Conservation (phyloP, 1,140 invertebrate species). For the Pseudomyrmex gracilis region DNA sequence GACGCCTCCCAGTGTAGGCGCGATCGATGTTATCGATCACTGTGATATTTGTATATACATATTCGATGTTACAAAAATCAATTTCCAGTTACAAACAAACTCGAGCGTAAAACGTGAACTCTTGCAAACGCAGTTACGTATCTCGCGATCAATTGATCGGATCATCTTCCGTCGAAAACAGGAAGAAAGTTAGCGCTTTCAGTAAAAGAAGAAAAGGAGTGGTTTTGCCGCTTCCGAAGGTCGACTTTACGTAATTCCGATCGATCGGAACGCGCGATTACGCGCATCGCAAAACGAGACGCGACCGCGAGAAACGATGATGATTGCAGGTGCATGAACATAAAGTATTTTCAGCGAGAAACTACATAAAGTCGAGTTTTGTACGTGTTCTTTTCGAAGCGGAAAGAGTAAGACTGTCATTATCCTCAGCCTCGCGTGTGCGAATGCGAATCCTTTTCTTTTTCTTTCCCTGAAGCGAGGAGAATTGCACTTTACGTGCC, state of each 20-base stretch:
- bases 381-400: not conserved
- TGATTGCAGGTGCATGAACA: conserved; percentile 9
- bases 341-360: not conserved
- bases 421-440: conserved; percentile 38
- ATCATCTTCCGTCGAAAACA: not conserved
- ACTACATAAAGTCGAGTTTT: not conserved
- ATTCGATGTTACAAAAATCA: no score
- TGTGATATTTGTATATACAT: not conserved
- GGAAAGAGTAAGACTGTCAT: conserved; percentile 6
- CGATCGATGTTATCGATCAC: not conserved
- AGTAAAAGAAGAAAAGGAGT: not conserved
- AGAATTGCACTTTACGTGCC: conserved; percentile 29
- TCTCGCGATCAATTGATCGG: not conserved
- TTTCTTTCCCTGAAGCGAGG: not conserved
- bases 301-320: conserved; percentile 12
- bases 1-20: conserved; percentile 20
- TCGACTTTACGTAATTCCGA: conserved; percentile 1
- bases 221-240: conserved; percentile 1
- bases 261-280: conserved; percentile 27
- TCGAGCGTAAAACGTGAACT: conserved; percentile 6
- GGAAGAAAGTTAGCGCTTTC: conserved; percentile 4
- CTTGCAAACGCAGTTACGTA: not conserved
- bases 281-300: conserved; percentile 3
- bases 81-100: conserved; percentile 53
- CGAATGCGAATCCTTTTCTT: conserved; percentile 21